Percentiles rank a stretch among this genome's conserved stretches.
Evolutionary conservation across 1,140 invertebrate species (phyloP).

Genomic region (Limonius californicus): DNA sequence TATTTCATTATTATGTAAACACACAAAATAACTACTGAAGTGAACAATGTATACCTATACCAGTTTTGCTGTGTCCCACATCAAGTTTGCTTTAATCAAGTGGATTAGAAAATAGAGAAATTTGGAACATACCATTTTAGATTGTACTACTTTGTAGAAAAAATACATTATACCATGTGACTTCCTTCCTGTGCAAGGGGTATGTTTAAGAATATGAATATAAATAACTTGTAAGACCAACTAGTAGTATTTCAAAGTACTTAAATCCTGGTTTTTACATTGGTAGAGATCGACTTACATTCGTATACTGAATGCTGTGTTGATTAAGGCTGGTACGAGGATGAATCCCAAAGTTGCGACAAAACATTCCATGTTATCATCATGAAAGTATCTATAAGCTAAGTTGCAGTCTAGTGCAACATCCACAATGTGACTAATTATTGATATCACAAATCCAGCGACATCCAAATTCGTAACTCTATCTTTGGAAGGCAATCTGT

Average conservation of each 20-base stretch:
- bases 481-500: conserved; percentile 43
- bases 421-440: conserved; percentile 61
- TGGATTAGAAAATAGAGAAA: too few relatives aligned
- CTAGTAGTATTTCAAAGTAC: not conserved
- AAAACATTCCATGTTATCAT: conserved; percentile 53
- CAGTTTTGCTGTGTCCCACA: too few relatives aligned
- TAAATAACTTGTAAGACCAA: not conserved
- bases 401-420: conserved; percentile 62
- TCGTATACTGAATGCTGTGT: conserved; percentile 59
- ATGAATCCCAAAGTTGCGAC: conserved; percentile 60
- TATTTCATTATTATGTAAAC: too few relatives aligned
- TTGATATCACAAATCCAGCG: conserved; percentile 50
- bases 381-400: conserved; percentile 54
- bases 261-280: not conserved
- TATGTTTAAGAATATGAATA: too few relatives aligned
- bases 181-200: too few relatives aligned
- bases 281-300: conserved; percentile 53
- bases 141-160: too few relatives aligned
- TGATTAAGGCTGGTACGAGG: conserved; percentile 59
- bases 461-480: conserved; percentile 44
- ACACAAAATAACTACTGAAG: too few relatives aligned
- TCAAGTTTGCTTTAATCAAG: too few relatives aligned
- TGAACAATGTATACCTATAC: too few relatives aligned
- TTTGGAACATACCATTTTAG: too few relatives aligned
- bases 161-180: not conserved